phyloP scores from a whole-genome alignment of 2,113 vertebrate genomes.

The Calcarius ornatus region DNA sequence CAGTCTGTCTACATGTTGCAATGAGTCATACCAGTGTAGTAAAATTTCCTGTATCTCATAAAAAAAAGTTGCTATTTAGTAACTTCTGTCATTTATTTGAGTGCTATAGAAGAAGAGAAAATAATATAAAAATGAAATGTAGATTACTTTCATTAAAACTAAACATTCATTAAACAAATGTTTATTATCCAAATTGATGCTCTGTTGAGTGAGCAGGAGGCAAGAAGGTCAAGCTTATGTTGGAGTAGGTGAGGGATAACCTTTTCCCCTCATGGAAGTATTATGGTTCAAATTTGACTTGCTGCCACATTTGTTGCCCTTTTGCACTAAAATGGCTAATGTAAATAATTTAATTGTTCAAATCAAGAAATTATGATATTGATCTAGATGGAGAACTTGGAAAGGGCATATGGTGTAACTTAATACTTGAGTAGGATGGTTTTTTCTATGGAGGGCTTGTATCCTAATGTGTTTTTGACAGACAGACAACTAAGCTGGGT shows the following conservation, averaged over 20 bases:
- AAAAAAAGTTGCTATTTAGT: neutral
- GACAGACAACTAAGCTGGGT: neutral
- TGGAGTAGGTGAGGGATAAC: neutral
- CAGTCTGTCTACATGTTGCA: conserved; percentile 2
- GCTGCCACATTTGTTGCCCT: neutral
- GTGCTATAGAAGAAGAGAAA: neutral
- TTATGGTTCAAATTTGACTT: neutral
- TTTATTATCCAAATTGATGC: neutral
- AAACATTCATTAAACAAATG: neutral
- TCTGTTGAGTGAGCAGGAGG: neutral
- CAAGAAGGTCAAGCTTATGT: neutral
- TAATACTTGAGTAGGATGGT: neutral
- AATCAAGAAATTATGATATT: neutral
- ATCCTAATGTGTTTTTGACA: neutral
- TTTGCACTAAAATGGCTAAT: neutral
- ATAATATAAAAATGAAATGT: neutral
- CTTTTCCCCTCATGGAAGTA: neutral
- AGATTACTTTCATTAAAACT: neutral
- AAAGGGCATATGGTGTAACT: neutral
- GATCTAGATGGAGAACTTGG: neutral
- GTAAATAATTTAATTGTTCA: neutral
- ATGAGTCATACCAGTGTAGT: neutral
- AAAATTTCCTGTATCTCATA: neutral
- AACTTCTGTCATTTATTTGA: neutral
- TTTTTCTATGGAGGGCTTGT: neutral